Conservation (phyloP, 2,113 vertebrate genomes). For the Odocoileus hemionus region DNA sequence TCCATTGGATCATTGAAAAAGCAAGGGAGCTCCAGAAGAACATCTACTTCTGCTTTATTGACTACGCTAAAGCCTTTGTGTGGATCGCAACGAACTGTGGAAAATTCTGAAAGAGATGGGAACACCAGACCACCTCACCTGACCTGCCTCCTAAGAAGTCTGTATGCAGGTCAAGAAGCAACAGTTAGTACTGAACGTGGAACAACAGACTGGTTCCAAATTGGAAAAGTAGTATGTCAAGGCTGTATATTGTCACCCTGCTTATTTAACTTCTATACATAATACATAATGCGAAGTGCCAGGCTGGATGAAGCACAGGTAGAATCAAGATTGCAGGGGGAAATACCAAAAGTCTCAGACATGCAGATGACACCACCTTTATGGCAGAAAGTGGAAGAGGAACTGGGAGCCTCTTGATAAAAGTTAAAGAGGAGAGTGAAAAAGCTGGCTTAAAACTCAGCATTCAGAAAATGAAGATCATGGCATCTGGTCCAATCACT, state of each 20-base stretch:
- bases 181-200: accelerated
- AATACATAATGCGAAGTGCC: neutral
- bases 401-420: neutral
- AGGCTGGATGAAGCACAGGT: neutral
- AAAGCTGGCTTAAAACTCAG: neutral
- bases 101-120: neutral
- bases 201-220: neutral
- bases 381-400: neutral
- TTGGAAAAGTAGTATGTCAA: neutral
- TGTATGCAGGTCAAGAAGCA: neutral
- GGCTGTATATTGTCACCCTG: neutral
- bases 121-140: neutral
- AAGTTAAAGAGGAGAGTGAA: neutral
- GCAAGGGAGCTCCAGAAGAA: neutral
- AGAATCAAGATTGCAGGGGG: neutral
- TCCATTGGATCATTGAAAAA: neutral
- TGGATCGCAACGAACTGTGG: neutral
- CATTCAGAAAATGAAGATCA: neutral
- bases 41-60: neutral
- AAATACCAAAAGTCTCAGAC: neutral
- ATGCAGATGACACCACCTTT: neutral
- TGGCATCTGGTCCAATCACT: neutral
- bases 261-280: neutral
- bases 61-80: neutral
- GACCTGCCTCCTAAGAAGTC: neutral